Evolutionary conservation across 2,113 vertebrate species (phyloP).

Genomic region (Forbesichthys papilliferus): DNA sequence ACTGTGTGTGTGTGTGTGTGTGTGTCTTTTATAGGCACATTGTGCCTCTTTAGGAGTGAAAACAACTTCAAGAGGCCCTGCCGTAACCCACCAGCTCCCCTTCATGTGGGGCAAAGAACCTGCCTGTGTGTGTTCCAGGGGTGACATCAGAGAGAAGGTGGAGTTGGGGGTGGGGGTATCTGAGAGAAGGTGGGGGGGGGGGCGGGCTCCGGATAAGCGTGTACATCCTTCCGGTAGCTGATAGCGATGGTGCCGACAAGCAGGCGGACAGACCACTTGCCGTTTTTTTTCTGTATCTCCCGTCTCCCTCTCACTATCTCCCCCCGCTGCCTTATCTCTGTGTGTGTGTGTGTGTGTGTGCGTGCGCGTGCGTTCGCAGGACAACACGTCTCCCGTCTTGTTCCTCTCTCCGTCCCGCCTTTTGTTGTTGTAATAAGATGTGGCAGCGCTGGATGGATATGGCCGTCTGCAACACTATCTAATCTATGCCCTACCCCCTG

Average conservation of each 20-base stretch:
- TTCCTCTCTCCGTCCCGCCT: constrained; percentile 1
- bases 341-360: neutral
- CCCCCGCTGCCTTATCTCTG: neutral
- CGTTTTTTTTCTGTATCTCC: constrained; percentile 24
- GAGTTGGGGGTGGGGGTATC: constrained; percentile 20
- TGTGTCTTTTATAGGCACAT: neutral
- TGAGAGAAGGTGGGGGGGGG: constrained; percentile 30
- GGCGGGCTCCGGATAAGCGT: constrained; percentile 55
- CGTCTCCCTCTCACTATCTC: constrained; percentile 25
- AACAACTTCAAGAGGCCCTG: constrained; percentile 45
- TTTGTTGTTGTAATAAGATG: constrained; percentile 14
- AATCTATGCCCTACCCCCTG: constrained; percentile 9
- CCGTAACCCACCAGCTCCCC: constrained; percentile 18
- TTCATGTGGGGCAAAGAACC: constrained; percentile 61
- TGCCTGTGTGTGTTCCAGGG: constrained; percentile 47
- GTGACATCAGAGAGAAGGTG: constrained; percentile 53
- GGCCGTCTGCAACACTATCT: constrained; percentile 23
- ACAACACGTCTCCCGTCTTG: neutral
- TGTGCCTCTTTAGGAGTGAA: constrained; percentile 11
- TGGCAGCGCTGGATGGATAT: constrained; percentile 17
- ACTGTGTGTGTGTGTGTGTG: too few relatives aligned
- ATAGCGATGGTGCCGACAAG: constrained; percentile 70
- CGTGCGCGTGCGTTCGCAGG: constrained; percentile 24
- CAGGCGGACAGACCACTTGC: constrained; percentile 53
- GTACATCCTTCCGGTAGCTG: constrained; percentile 68